A percentile compares a stretch with the other conserved stretches of the same genome.
phyloP scores from a whole-genome alignment of 2,888 invertebrate genomes.

The Sarcophaga subvicina region DNA sequence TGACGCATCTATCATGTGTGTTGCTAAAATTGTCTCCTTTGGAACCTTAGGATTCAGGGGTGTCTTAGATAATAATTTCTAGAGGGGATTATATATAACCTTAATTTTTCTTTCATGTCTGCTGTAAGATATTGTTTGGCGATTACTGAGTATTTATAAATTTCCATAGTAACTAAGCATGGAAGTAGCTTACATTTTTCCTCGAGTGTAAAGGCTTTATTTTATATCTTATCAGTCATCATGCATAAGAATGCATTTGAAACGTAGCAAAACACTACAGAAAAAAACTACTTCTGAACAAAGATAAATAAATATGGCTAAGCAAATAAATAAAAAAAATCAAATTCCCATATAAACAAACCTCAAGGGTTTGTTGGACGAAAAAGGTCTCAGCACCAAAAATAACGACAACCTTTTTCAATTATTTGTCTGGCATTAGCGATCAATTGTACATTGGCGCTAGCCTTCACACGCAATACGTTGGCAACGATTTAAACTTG shows the following conservation, averaged over 20 bases:
- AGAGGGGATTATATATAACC: too few species aligned
- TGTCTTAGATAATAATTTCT: too few species aligned
- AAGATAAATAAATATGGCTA: neutral
- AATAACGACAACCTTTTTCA: neutral
- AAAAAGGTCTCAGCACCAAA: neutral
- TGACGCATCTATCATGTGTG: too few species aligned
- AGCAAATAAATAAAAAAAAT: conserved; percentile 15
- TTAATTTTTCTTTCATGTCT: too few species aligned
- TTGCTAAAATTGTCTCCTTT: too few species aligned
- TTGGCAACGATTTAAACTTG: neutral
- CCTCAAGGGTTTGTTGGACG: conserved; percentile 8
- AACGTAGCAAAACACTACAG: neutral
- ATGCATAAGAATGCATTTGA: conserved; percentile 36
- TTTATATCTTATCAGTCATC: conserved; percentile 45
- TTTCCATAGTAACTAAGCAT: too few species aligned
- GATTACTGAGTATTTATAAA: too few species aligned
- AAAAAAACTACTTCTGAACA: neutral
- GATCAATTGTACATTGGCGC: conserved; percentile 19
- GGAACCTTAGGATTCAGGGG: too few species aligned
- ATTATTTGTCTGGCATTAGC: conserved; percentile 25
- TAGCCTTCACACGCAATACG: conserved; percentile 27
- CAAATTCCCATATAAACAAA: conserved; percentile 32
- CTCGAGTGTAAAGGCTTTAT: conserved; percentile 1
- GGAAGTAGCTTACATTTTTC: neutral
- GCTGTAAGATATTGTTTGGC: too few species aligned